Evolutionary conservation across 2,797 vertebrate genomes (phyloP).

Genomic region (Ceryle rudis): DNA sequence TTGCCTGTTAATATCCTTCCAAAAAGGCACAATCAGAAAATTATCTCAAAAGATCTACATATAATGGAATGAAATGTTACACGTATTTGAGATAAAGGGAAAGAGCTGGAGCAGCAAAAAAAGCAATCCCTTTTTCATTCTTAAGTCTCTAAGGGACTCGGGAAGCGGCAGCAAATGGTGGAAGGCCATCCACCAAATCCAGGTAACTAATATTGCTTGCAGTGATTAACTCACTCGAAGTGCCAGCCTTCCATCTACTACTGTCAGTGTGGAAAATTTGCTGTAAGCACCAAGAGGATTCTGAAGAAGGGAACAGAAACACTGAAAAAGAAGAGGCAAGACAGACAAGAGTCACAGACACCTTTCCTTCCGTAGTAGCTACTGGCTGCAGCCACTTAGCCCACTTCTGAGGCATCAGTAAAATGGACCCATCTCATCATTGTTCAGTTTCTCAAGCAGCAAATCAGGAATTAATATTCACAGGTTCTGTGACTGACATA

Average conservation of each 20-base stretch:
- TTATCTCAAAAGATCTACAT: conserved; percentile 6
- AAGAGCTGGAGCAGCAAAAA: conserved; percentile 13
- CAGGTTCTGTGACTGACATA: conserved; percentile 79
- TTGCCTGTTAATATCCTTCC: conserved; percentile 8
- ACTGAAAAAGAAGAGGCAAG: not conserved
- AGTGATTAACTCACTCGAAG: not conserved
- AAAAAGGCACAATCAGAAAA: conserved; percentile 16
- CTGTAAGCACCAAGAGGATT: not conserved
- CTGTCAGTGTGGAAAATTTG: not conserved
- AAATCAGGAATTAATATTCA: conserved; percentile 81
- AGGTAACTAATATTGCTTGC: not conserved
- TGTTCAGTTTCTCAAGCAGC: conserved; percentile 77
- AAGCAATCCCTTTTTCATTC: not conserved
- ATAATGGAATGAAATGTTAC: conserved; percentile 5
- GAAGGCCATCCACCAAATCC: conserved; percentile 9
- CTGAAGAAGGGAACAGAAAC: conserved; percentile 3
- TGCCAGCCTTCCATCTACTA: not conserved
- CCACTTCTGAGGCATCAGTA: not conserved
- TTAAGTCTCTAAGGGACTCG: not conserved
- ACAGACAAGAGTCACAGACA: not conserved
- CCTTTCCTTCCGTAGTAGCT: not conserved
- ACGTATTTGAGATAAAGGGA: not conserved
- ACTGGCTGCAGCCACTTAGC: not conserved
- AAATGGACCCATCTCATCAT: conserved; percentile 52
- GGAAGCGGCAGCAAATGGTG: not conserved